Base-by-base conservation (phyloP, 2,888 invertebrate species). In the Falcaria lacertinaria region DNA sequence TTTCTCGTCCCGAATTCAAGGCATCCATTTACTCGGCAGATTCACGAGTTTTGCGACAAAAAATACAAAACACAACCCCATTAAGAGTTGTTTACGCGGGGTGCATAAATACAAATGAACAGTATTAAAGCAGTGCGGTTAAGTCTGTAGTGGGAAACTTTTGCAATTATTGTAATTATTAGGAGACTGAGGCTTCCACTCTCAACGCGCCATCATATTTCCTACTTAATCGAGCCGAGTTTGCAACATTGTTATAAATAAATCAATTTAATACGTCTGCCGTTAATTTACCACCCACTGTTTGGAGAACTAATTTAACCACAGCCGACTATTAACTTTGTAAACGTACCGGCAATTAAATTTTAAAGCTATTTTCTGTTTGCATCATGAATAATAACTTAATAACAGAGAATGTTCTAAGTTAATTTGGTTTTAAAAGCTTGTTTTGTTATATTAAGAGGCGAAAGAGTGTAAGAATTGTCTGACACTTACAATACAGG, bases 161-260 rank as follows among this genome's bases (percentile, higher is more conserved):
- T 83, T 68, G 84, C 80, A 85, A 86, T 87, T 85, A 87, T 81
- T 80, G 76, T 82, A 82, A 86, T 85, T 84, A 85, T 72, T 79
- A 78, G 71, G 64, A 71, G 76, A 80, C 77, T 70, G 75, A 72
- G 75, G 72, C 80, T 76, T 76, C 74, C 71, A 72, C 69, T 56
- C 75, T 65, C 75, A 70, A 71, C 70, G 63, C 57, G 55, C 61
- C 65, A 69, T 82, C 79, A 84, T 88, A 87, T 84, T 87, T 85
- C 70, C 81, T 80, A 82, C 77, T 87, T 86, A 84, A 82, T 81
- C 71, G 77, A 65, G 56, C 69, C 44, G 71, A 80, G 79, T 79
- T 82, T 70, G 69, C 71, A 69, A 73, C 78, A 72, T 71, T 73
- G 74, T 75, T 72, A 74, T 75, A 77, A 79, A 80, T 80, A 81